A percentile compares a stretch with the other conserved stretches of the same genome.
Conservation (phyloP, 2,888 invertebrate species). For the Eutolmus rufibarbis region DNA sequence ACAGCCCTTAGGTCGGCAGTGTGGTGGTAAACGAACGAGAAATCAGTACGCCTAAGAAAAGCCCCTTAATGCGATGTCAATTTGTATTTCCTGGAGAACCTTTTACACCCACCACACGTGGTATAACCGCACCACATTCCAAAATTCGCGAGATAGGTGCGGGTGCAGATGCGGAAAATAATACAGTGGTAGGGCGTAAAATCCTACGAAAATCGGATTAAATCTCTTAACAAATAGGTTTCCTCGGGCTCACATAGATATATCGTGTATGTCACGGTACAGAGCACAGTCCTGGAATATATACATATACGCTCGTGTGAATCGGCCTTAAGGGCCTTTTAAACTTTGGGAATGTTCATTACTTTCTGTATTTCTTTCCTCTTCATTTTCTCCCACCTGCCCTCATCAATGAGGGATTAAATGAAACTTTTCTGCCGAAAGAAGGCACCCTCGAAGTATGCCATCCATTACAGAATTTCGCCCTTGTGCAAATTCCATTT, state of each 20-base stretch:
- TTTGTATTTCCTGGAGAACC: not conserved
- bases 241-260: not conserved
- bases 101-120: not conserved
- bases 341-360: not conserved
- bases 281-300: not conserved
- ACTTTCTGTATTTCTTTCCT: not conserved
- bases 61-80: not conserved
- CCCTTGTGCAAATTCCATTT: not conserved
- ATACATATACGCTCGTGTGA: not conserved
- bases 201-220: not conserved
- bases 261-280: not conserved
- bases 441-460: not conserved
- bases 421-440: not conserved
- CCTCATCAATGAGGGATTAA: not conserved
- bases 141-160: not conserved
- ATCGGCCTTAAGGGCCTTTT: not conserved
- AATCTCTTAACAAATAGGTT: not conserved
- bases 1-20: not conserved
- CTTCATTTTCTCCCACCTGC: not conserved
- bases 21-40: not conserved
- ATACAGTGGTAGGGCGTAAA: not conserved
- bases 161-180: not conserved
- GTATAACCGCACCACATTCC: not conserved
- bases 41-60: not conserved
- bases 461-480: not conserved